These are phyloP conservation scores for Smittia aterrima DNA, from an alignment of 2,888 invertebrate genomes.

Conservation along the genomic window DNA sequence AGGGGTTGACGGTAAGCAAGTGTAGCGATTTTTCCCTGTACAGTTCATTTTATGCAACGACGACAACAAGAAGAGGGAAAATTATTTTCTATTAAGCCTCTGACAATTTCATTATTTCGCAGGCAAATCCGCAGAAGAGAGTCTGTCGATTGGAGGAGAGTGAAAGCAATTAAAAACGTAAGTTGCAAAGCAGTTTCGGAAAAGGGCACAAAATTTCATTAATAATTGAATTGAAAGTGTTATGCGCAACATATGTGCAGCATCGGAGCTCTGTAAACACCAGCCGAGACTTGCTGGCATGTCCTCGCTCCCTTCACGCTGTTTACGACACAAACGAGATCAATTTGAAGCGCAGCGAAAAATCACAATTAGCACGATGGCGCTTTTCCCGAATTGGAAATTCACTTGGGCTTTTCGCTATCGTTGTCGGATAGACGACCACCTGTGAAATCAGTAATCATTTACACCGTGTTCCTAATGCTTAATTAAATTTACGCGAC, in stretches of 20 bases:
- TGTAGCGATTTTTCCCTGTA: background rate
- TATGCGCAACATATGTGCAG: conserved; percentile 34
- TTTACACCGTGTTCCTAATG: conserved; percentile 31
- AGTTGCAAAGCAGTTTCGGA: conserved; percentile 14
- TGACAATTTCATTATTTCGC: background rate
- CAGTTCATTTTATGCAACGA: background rate
- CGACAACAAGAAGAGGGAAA: background rate
- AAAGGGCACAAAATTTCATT: conserved; percentile 19
- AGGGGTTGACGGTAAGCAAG: background rate
- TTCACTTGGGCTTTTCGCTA: no score
- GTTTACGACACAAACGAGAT: background rate
- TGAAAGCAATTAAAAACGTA: conserved; percentile 35
- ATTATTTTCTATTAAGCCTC: background rate
- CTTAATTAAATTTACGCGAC: conserved; percentile 38
- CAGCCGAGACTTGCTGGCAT: background rate
- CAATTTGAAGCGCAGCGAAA: background rate
- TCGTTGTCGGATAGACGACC: conserved; percentile 7
- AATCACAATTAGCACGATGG: conserved; percentile 17
- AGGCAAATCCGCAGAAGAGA: background rate
- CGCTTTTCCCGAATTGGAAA: background rate
- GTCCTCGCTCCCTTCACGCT: background rate
- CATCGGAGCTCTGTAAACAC: background rate
- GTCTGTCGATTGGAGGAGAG: background rate
- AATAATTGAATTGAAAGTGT: conserved; percentile 31
- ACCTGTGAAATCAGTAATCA: conserved; percentile 26